phyloP scores from a whole-genome alignment of 2,797 vertebrate species.

The Phrynocephalus guinanensis region DNA sequence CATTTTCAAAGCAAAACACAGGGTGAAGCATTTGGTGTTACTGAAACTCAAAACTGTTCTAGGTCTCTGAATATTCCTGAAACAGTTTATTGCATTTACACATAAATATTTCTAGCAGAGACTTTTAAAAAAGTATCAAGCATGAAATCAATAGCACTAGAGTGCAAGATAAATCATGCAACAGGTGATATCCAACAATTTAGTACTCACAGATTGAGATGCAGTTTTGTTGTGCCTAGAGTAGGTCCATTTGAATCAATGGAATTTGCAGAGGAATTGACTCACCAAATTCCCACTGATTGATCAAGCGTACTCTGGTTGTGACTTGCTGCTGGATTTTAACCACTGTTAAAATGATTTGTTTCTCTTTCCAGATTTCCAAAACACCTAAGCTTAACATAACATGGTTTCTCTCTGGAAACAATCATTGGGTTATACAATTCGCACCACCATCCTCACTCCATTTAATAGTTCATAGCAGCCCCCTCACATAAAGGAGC shows the following conservation, averaged over 20 bases:
- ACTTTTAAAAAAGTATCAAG: constrained; percentile 28
- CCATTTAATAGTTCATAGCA: background rate
- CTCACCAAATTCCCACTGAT: too few relatives aligned
- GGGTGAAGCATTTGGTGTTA: constrained; percentile 60
- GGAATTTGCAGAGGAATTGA: too few relatives aligned
- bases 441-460: background rate
- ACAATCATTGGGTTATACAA: rapidly evolving
- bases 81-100: constrained; percentile 50
- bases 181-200: background rate
- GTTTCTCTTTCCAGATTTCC: constrained; percentile 55
- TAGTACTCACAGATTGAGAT: background rate
- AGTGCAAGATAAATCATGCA: background rate
- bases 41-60: constrained; percentile 59
- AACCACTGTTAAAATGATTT: too few relatives aligned
- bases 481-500: too few relatives aligned
- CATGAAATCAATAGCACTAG: constrained; percentile 51
- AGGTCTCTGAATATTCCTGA: constrained; percentile 43
- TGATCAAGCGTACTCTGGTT: too few relatives aligned
- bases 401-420: background rate
- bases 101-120: constrained; percentile 41
- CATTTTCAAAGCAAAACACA: constrained; percentile 56
- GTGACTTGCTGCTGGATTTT: too few relatives aligned
- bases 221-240: too few relatives aligned
- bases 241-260: too few relatives aligned
- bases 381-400: constrained; percentile 45